Evolutionary conservation across 2,797 vertebrate species (phyloP), one percentile per base, ranked within the genome.

Genomic region (Microcaecilia unicolor): DNA sequence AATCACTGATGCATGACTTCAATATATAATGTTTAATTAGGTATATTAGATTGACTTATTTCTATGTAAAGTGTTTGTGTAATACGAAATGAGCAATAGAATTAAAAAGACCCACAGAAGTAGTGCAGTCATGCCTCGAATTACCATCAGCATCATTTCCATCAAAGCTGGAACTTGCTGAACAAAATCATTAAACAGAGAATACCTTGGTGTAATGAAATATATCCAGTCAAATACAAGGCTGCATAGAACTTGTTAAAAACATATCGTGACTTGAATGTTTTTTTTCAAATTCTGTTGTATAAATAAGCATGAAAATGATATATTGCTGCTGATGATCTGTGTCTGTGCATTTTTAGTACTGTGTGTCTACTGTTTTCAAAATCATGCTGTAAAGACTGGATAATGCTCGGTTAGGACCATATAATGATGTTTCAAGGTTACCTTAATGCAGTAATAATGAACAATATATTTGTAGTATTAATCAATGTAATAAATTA

Each of bases 1-100:
- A 62, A 33, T 48, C 67, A 46, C 17, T 52, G 66, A 70, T 54
- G 62, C 36, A 1, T 50, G 43, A 29, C 37, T 52, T 34, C 37
- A 58, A 67, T 62, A 67, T 64, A 59, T 66, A 66, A 66, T 67
- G 37, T 38, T 58, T 78, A 75, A 74, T 72, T 75, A 76, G 36
- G 41, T 64, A 31, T 37, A 61, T 13, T 50, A 43, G 34, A 66
- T 70, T 66, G 76, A 69, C 45, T 61, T 64, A 61, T 61, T 65
- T 69, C 40, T 62, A 26, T 55, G 51, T 57, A 70, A 72, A 70
- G 25, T 60, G 37, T 74, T 68, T 67, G 26, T 61, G 36, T 58
- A 71, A 58, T 54, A 43, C 23, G 27, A 31, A 62, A 69, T 21
- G 4, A 55, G 21, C 9, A 15, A 33, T 51, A 48, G 44, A 54